Evolutionary conservation across 2,113 vertebrate species (phyloP).

Genomic region (Indri indri): DNA sequence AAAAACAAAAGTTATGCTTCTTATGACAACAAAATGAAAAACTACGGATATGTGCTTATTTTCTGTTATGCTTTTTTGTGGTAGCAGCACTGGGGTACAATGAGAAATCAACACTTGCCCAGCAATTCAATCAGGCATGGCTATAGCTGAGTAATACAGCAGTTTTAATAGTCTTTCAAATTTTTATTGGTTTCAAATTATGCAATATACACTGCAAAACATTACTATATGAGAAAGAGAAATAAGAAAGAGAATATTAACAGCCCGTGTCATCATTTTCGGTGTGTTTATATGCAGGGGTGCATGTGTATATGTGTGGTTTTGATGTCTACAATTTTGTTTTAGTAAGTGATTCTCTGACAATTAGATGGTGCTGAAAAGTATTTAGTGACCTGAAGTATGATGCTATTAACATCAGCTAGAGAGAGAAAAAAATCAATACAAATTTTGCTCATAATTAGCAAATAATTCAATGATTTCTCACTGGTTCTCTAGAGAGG

Average conservation of each 20-base stretch:
- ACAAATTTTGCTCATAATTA: slow-evolving; percentile 86
- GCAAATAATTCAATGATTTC: slow-evolving; percentile 86
- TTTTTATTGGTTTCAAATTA: neutral
- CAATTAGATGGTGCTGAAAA: slow-evolving; percentile 74
- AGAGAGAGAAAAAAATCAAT: slow-evolving; percentile 83
- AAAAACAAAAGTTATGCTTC: neutral
- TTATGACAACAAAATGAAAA: neutral
- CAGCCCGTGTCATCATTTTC: neutral
- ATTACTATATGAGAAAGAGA: neutral
- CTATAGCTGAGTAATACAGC: neutral
- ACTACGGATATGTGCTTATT: neutral
- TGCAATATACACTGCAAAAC: neutral
- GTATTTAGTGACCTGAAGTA: slow-evolving; percentile 76
- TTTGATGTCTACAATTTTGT: slow-evolving; percentile 34
- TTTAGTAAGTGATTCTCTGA: slow-evolving; percentile 71
- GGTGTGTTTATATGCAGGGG: too few species aligned
- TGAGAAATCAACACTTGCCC: neutral
- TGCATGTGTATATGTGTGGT: neutral
- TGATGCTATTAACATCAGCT: slow-evolving; percentile 77
- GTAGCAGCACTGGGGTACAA: neutral
- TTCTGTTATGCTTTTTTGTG: neutral
- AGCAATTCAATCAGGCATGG: neutral
- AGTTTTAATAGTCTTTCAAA: neutral
- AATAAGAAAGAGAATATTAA: neutral
- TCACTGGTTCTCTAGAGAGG: slow-evolving; percentile 70